Conservation (phyloP, 1,140 invertebrate genomes). For the Philaenus spumarius region DNA sequence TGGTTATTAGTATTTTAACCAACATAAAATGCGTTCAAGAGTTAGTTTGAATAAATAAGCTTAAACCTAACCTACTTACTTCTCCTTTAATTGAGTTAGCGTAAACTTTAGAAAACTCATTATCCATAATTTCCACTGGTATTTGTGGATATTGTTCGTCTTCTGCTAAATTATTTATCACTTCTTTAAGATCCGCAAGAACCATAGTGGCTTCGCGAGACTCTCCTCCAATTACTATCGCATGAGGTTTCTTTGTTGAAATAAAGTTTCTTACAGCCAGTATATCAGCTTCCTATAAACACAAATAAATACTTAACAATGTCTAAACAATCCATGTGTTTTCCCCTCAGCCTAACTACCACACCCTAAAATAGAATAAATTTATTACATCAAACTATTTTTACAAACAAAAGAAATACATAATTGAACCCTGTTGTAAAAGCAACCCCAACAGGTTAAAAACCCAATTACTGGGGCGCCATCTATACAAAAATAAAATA, state of each 20-base stretch:
- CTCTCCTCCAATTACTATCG: conserved; percentile 85
- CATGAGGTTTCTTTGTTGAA: conserved; percentile 84
- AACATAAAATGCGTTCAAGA: too few species aligned
- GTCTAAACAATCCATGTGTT: background rate
- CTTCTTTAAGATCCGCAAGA: conserved; percentile 72
- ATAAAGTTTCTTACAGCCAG: conserved; percentile 80
- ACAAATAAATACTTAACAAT: conserved; percentile 4
- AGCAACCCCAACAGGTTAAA: too few species aligned
- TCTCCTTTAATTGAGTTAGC: conserved; percentile 83
- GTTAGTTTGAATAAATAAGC: too few species aligned
- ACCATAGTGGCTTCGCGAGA: conserved; percentile 82
- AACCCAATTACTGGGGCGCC: too few species aligned
- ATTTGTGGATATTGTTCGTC: conserved; percentile 85
- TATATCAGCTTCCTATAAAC: conserved; percentile 66
- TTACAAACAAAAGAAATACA: too few species aligned
- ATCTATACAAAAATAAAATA: too few species aligned
- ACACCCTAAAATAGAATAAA: background rate
- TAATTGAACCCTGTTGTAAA: too few species aligned
- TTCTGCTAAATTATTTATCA: conserved; percentile 66
- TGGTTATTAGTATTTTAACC: too few species aligned
- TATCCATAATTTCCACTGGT: conserved; percentile 87
- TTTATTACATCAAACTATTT: too few species aligned
- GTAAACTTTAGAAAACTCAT: conserved; percentile 83
- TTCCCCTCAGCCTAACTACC: background rate
- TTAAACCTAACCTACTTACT: conserved; percentile 38